Evolutionary conservation across 2,888 invertebrate genomes (phyloP).

Genomic region (Epirrhoe tristata): DNA sequence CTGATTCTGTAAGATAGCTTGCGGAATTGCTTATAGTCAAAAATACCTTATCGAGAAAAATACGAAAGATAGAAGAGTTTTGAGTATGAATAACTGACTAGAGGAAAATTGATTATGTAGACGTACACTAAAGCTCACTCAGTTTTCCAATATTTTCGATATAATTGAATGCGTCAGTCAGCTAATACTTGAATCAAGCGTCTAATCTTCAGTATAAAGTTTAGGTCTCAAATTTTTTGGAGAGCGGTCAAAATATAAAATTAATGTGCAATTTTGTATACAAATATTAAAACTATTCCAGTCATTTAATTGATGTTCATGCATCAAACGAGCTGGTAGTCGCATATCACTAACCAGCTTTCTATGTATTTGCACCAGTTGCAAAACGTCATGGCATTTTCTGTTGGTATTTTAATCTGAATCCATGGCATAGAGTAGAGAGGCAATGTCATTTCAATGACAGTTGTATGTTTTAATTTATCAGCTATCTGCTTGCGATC

Average conservation of each 20-base stretch:
- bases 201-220: too few species aligned
- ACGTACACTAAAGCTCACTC: too few species aligned
- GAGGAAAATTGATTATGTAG: too few species aligned
- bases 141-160: too few species aligned
- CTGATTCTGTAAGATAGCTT: background rate
- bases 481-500: constrained; percentile 24
- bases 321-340: background rate
- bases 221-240: too few species aligned
- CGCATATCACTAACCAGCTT: constrained; percentile 13
- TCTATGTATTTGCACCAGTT: constrained; percentile 10
- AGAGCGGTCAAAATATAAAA: too few species aligned
- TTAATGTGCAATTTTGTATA: too few species aligned
- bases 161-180: too few species aligned
- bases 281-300: too few species aligned
- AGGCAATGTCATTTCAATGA: constrained; percentile 29
- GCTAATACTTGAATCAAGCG: too few species aligned
- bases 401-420: constrained; percentile 33
- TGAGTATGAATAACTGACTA: too few species aligned
- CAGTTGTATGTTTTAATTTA: constrained; percentile 15
- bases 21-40: background rate
- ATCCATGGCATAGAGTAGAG: constrained; percentile 17
- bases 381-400: constrained; percentile 37
- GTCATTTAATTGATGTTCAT: too few species aligned
- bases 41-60: background rate
- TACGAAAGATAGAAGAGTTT: background rate